Evolutionary conservation across 1,140 invertebrate genomes (phyloP), one percentile per base, ranked within the genome.

Genomic region (Drosophila takahashii): DNA sequence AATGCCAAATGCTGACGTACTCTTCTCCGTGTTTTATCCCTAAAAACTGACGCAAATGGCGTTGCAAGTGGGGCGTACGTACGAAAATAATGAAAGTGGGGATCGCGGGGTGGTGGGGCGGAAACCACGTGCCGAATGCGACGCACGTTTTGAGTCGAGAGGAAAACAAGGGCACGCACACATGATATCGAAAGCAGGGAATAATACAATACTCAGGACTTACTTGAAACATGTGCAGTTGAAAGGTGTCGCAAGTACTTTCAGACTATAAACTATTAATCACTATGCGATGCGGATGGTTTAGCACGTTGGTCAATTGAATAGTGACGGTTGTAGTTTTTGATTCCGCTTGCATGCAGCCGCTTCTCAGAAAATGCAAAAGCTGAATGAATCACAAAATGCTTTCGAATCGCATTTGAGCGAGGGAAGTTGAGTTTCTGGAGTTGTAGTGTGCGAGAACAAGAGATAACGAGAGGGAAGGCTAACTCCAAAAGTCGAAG

Each of bases 191-290:
- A 1, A 58, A 10, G 58, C 11, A 32, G 36, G 52, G 9, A 57
- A 29, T 37, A 7, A 22, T 34, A 42, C n/a, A 22, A 50, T 34
- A 48, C 50, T 44, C 4, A 9, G 18, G 67, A 87, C 83, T 87
- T 87, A 87, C 83, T 65, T 87, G 52, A 77, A 79, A 79, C 84
- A 87, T 77, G 84, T 77, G 81, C 73, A 77, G 67, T 58, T 39
- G 44, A 74, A 80, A 53, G 44, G 42, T 58, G 61, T 86, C 75
- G 66, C 75, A 72, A 87, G 51, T 59, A 65, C 53, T 42, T 66
- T 73, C 36, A 58, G 42, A 51, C 45, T 54, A 54, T 27, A 47
- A 57, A 41, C 58, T 50, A 45, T 54, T 45, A 48, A 34, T 22
- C 65, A 45, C 41, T 48, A 16, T 37, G 22, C 53, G 36, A 52